These are phyloP conservation scores for Illadopsis cleaveri DNA, from an alignment of 2,113 vertebrate species.

Conservation along the genomic window DNA sequence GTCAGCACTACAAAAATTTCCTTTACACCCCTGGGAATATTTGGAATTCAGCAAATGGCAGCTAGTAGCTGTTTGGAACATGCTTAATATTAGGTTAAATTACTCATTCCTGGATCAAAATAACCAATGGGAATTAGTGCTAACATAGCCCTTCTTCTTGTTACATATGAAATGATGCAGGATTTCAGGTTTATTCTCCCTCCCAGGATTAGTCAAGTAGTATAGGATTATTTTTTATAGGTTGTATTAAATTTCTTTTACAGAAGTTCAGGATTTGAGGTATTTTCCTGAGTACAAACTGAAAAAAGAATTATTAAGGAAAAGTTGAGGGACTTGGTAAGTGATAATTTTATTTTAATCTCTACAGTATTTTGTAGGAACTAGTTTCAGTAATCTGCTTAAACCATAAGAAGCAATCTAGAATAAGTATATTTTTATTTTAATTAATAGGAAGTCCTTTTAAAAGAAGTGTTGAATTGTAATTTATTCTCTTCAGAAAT, in stretches of 20 bases:
- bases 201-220: neutral
- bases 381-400: neutral
- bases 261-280: neutral
- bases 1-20: neutral
- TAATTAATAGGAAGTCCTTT: neutral
- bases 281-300: neutral
- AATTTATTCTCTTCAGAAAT: neutral
- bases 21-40: slow-evolving; percentile 25
- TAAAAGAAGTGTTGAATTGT: neutral
- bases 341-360: neutral
- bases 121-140: neutral
- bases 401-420: neutral
- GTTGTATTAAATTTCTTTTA: neutral
- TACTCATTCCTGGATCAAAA: neutral
- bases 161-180: neutral
- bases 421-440: neutral
- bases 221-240: neutral
- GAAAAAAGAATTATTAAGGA: neutral
- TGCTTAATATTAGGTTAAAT: slow-evolving; percentile 1
- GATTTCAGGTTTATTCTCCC: neutral
- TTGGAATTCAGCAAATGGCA: slow-evolving; percentile 1
- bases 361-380: neutral
- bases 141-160: neutral
- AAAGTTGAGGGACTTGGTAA: neutral
- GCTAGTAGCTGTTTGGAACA: neutral